Conservation (phyloP, 2,888 invertebrate species). For the Lysandra bellargus region DNA sequence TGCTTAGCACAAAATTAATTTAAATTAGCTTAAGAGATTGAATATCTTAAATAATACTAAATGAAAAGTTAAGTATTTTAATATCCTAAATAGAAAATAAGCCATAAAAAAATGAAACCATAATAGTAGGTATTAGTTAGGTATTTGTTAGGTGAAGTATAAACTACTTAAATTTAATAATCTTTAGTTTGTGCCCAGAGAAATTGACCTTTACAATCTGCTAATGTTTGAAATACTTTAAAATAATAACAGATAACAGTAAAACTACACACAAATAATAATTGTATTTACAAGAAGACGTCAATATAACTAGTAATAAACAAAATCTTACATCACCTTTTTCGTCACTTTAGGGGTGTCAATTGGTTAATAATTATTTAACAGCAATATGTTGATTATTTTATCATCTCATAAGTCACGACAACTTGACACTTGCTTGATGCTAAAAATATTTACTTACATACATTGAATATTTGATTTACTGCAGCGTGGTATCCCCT, state of each 20-base stretch:
- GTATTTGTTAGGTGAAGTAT: no score
- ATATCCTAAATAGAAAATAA: no score
- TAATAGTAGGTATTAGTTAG: no score
- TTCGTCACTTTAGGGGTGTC: constrained; percentile 39
- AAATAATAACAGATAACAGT: not conserved
- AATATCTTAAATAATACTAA: no score
- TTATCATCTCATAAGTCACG: not conserved
- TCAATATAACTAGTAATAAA: constrained; percentile 27
- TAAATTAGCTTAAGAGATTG: no score
- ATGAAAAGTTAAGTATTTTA: no score
- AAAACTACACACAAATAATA: not conserved
- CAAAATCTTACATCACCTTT: constrained; percentile 36
- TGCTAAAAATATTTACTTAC: not conserved
- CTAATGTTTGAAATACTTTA: not conserved
- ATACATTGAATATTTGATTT: not conserved
- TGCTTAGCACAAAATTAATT: no score
- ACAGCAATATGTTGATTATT: not conserved
- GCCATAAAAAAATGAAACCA: no score
- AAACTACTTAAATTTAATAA: no score
- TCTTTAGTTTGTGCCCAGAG: no score
- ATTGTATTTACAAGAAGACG: constrained; percentile 25
- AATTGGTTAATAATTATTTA: not conserved
- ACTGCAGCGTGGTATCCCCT: not conserved
- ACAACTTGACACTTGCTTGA: not conserved
- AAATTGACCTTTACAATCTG: no score